A percentile compares a stretch with the other conserved stretches of the same genome.
phyloP scores from a whole-genome alignment of 2,888 invertebrate genomes.

The Machimus atricapillus region DNA sequence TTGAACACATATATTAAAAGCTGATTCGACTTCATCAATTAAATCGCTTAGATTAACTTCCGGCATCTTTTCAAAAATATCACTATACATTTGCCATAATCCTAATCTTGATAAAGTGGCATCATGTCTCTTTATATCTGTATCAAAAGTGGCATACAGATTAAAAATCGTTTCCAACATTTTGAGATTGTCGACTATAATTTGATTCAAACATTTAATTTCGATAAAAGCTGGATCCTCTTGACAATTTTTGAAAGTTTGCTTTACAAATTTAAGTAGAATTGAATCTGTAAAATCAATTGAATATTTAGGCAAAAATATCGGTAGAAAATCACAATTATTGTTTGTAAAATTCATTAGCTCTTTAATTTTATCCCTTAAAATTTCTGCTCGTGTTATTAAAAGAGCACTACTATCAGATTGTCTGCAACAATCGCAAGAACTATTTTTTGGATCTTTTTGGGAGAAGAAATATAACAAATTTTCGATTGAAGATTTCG shows the following conservation, averaged over 20 bases:
- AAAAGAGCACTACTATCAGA: background rate
- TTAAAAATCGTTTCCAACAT: slow-evolving; percentile 1
- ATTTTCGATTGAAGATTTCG: background rate
- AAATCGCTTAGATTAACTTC: background rate
- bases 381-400: background rate
- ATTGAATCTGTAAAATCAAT: slow-evolving; percentile 13
- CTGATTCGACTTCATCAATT: slow-evolving; percentile 26
- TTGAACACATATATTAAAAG: background rate
- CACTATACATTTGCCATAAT: slow-evolving; percentile 36
- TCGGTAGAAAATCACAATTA: background rate
- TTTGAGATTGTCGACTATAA: background rate
- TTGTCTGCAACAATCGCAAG: background rate
- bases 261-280: background rate
- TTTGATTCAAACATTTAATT: slow-evolving; percentile 33
- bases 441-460: background rate
- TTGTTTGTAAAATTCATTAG: background rate
- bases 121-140: background rate
- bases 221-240: background rate
- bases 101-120: slow-evolving; percentile 28
- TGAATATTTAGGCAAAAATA: slow-evolving; percentile 36
- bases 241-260: background rate
- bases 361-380: background rate
- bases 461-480: background rate
- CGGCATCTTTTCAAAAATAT: background rate
- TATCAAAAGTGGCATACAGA: slow-evolving; percentile 5